Conservation (phyloP, 2,888 invertebrate species). For the Tinea semifulvella region DNA sequence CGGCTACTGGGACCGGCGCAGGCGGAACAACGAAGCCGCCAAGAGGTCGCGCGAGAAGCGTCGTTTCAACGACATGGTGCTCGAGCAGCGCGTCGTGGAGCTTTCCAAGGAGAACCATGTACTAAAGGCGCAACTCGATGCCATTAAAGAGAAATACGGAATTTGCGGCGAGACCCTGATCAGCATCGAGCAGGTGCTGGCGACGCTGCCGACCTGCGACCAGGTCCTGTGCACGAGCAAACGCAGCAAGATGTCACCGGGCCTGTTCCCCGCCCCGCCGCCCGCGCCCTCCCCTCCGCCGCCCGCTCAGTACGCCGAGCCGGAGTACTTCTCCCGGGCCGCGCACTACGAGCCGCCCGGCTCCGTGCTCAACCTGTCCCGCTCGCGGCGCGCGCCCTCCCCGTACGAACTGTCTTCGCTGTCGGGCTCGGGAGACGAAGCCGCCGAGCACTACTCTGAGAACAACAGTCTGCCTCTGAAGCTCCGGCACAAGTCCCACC, state of each 20-base stretch:
- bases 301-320: slow-evolving; percentile 58
- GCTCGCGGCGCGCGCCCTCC: slow-evolving; percentile 71
- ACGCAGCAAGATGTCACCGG: slow-evolving; percentile 62
- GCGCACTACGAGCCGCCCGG: slow-evolving; percentile 69
- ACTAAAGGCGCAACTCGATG: slow-evolving; percentile 90
- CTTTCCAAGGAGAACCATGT: slow-evolving; percentile 95
- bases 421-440: slow-evolving; percentile 67
- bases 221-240: slow-evolving; percentile 87
- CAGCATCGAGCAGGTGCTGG: slow-evolving; percentile 88
- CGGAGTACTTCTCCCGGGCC: slow-evolving; percentile 54
- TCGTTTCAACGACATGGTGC: slow-evolving; percentile 94
- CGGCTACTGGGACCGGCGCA: slow-evolving; percentile 95
- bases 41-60: slow-evolving; percentile 96
- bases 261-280: slow-evolving; percentile 56
- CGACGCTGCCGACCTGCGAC: slow-evolving; percentile 84
- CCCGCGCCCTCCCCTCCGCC: slow-evolving; percentile 60
- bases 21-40: slow-evolving; percentile 97
- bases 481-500: slow-evolving; percentile 88
- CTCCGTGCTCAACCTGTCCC: slow-evolving; percentile 77
- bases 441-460: slow-evolving; percentile 61
- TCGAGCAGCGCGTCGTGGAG: slow-evolving; percentile 93
- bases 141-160: slow-evolving; percentile 92
- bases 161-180: slow-evolving; percentile 88
- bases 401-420: slow-evolving; percentile 82
- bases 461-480: slow-evolving; percentile 89